A percentile compares a stretch with the other conserved stretches of the same genome.
Conservation (phyloP, 2,113 vertebrate species). For the Myocastor coypus region DNA sequence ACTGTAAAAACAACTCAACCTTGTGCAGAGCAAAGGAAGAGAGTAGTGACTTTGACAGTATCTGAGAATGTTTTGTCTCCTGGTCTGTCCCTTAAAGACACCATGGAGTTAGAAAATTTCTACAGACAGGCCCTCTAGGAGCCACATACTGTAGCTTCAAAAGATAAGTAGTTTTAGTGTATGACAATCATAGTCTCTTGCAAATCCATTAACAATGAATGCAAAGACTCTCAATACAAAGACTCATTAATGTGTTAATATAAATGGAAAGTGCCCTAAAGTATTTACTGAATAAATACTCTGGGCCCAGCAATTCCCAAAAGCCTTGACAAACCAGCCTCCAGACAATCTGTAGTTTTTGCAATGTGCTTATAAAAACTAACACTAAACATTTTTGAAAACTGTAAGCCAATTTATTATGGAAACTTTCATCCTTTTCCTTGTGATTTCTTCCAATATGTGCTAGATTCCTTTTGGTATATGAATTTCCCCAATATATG, state of each 20-base stretch:
- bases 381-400: constrained; percentile 70
- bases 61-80: constrained; percentile 69
- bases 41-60: constrained; percentile 84
- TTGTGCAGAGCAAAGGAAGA: constrained; percentile 82
- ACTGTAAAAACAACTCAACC: constrained; percentile 83
- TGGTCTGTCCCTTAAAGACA: constrained; percentile 71
- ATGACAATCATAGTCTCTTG: constrained; percentile 67
- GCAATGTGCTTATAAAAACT: constrained; percentile 54
- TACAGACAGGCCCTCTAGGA: constrained; percentile 77
- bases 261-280: constrained; percentile 47
- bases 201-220: constrained; percentile 25
- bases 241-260: constrained; percentile 38
- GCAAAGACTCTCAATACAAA: constrained; percentile 69
- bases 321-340: constrained; percentile 58
- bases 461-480: constrained; percentile 82
- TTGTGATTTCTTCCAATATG: constrained; percentile 73
- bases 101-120: constrained; percentile 71
- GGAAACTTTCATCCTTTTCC: constrained; percentile 71
- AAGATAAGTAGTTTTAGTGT: constrained; percentile 78
- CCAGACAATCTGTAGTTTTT: constrained; percentile 44
- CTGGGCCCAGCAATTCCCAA: constrained; percentile 24
- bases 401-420: constrained; percentile 77
- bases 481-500: constrained; percentile 76
- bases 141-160: constrained; percentile 74
- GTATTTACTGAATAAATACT: constrained; percentile 73